These are phyloP conservation scores for Calcarius lapponicus DNA, from an alignment of 2,797 vertebrate genomes.

Conservation along the genomic window DNA sequence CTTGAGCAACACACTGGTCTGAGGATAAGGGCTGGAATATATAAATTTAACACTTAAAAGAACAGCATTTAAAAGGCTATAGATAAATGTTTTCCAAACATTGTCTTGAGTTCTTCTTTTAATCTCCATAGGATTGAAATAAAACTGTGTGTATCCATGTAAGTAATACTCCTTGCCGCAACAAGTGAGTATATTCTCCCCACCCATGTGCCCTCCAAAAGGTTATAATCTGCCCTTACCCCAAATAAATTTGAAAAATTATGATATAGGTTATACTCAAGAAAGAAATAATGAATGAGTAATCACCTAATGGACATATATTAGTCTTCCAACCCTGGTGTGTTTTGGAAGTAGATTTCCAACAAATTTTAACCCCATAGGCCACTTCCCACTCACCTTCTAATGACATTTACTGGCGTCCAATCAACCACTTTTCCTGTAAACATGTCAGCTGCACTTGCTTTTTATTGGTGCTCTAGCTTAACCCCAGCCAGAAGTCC, in stretches of 20 bases:
- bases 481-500: not conserved
- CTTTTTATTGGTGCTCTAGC: not conserved
- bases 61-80: not conserved
- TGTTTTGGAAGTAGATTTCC: not conserved
- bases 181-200: not conserved
- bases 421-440: not conserved
- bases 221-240: not conserved
- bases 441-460: not conserved
- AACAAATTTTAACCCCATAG: not conserved
- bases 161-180: not conserved
- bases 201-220: not conserved
- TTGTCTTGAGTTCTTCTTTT: not conserved
- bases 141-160: not conserved
- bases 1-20: slow-evolving; percentile 41
- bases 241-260: not conserved
- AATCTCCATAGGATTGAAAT: not conserved
- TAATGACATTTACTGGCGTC: not conserved
- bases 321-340: not conserved
- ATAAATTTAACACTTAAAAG: not conserved
- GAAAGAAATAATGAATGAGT: not conserved
- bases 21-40: slow-evolving; percentile 4
- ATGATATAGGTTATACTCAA: not conserved
- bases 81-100: not conserved
- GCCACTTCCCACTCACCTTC: not conserved
- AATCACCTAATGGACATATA: not conserved